Evolutionary conservation across 1,140 invertebrate genomes (phyloP), one percentile per base, ranked within the genome.

Genomic region (Drosophila pectinifera): DNA sequence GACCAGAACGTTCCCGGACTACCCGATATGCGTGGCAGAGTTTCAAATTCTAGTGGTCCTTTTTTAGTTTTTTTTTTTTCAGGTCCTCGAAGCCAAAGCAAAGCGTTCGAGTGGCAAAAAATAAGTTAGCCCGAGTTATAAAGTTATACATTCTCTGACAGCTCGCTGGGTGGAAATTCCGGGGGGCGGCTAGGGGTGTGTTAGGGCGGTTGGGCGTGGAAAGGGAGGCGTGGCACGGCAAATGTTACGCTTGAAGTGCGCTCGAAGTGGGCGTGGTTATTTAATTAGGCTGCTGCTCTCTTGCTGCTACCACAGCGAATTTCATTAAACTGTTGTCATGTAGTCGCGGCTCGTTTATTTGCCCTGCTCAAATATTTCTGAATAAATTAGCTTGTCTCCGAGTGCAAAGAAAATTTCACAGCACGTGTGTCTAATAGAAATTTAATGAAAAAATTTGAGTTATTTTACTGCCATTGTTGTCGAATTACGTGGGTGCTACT

Each of bases 61-160:
- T n/a, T n/a, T n/a, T n/a, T n/a, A n/a, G 24, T 5, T 18, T 51
- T 4, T 41, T 65, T 28, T 68, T 43, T 55, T 36, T 34, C 68
- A 56, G 68, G 42, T 48, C 51, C 68, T 69, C 24, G 41, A 56
- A 69, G 64, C 67, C 24, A 69, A 69, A 39, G 67, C 64, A 48
- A 72, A 70, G 68, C 68, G 68, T 72, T 70, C 68, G 42, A 57
- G 68, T 70, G 65, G 68, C 49, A 72, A 70, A 70, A 72, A 70
- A 70, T 70, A 72, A 72, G 64, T 72, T 72, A 70, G 41, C 61
- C n/a, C 41, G 42, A 57, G 42, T 70, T 70, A 38, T 48, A 72
- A 72, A 72, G 64, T 72, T 72, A 69, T 56, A 34, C 67, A 70
- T 56, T 39, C 13, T 26, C 49, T 28, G 64, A 13, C 63, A 26